These are phyloP conservation scores for Melinaea menophilus DNA, from an alignment of 2,888 invertebrate genomes.

Conservation along the genomic window DNA sequence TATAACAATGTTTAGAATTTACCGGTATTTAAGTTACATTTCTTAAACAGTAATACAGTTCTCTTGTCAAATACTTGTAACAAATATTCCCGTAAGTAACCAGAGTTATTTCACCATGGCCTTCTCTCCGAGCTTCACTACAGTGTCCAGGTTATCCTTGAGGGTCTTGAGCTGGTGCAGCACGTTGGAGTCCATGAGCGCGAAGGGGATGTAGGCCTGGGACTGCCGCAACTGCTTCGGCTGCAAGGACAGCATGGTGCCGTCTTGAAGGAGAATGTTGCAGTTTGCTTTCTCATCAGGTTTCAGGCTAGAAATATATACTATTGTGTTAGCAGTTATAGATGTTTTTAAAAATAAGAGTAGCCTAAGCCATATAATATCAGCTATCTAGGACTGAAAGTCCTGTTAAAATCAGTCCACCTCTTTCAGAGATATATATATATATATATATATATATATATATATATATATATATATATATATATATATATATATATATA, in stretches of 20 bases:
- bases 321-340: background rate
- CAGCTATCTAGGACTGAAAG: too few relatives aligned
- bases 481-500: too few relatives aligned
- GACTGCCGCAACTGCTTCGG: slow-evolving; percentile 73
- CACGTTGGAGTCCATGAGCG: slow-evolving; percentile 63
- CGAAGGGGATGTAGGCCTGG: slow-evolving; percentile 65
- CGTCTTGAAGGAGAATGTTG: slow-evolving; percentile 81
- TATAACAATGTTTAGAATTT: too few relatives aligned
- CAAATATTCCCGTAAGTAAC: background rate
- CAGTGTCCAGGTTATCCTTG: slow-evolving; percentile 69
- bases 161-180: slow-evolving; percentile 70
- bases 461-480: too few relatives aligned
- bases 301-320: slow-evolving; percentile 50
- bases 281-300: slow-evolving; percentile 79
- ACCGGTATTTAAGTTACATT: too few relatives aligned
- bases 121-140: slow-evolving; percentile 59
- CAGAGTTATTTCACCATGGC: slow-evolving; percentile 32
- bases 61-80: background rate
- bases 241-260: slow-evolving; percentile 79
- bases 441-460: too few relatives aligned
- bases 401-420: too few relatives aligned
- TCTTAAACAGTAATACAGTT: background rate
- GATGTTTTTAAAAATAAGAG: too few relatives aligned
- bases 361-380: too few relatives aligned
- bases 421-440: too few relatives aligned